Evolutionary conservation across 2,113 vertebrate species (phyloP).

Genomic region (Prionailurus bengalensis): DNA sequence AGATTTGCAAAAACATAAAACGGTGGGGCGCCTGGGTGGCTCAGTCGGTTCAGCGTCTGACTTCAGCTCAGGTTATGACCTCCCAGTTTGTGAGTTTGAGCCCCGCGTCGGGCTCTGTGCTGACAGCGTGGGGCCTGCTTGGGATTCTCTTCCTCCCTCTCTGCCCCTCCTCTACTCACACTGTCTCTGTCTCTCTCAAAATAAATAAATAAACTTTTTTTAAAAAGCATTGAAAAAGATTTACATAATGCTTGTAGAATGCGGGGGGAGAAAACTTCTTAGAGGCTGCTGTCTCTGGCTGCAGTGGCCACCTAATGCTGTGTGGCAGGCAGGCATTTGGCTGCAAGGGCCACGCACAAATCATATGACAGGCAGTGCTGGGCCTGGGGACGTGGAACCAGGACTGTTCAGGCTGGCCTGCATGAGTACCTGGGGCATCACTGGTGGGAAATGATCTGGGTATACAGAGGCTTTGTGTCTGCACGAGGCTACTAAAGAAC

Average conservation of each 20-base stretch:
- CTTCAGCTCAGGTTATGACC: no score
- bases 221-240: background rate
- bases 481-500: no score
- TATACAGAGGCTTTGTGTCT: background rate
- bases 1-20: background rate
- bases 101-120: no score
- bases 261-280: background rate
- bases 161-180: no score
- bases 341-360: fast-evolving
- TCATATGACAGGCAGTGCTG: background rate
- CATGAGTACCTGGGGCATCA: fast-evolving
- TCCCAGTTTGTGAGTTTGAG: no score
- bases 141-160: no score
- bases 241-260: background rate
- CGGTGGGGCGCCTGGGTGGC: no score
- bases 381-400: fast-evolving
- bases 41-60: no score
- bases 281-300: background rate
- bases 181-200: no score
- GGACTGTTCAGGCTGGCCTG: background rate
- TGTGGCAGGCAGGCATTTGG: background rate
- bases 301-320: fast-evolving
- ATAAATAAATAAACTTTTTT: no score
- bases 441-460: background rate
- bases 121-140: no score